Evolutionary conservation across 2,888 invertebrate genomes (phyloP).

Genomic region (Sylvicola cinctus): DNA sequence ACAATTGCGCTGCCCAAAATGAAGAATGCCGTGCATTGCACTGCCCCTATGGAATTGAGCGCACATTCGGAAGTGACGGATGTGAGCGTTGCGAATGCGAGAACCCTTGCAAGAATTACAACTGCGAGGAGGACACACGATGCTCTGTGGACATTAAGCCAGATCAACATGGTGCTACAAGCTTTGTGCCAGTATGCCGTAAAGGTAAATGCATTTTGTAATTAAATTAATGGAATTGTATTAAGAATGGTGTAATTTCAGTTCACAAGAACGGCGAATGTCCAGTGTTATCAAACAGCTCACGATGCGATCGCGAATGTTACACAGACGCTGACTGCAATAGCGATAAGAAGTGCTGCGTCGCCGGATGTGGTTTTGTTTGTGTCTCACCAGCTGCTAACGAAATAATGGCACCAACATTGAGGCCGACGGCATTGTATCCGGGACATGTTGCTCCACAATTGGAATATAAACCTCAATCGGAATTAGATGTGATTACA

Average conservation of each 20-base stretch:
- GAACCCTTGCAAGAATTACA: constrained; percentile 45
- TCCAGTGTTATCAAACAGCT: constrained; percentile 29
- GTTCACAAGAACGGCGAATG: constrained; percentile 50
- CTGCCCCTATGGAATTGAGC: constrained; percentile 53
- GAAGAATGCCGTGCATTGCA: constrained; percentile 39
- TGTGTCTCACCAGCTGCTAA: constrained; percentile 36
- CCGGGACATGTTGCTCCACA: constrained; percentile 28
- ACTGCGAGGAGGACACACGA: constrained; percentile 39
- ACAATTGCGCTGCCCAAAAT: constrained; percentile 33
- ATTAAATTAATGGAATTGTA: background rate
- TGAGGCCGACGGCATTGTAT: constrained; percentile 20
- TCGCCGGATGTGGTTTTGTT: constrained; percentile 50
- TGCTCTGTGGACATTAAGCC: constrained; percentile 41
- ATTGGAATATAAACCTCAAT: constrained; percentile 28
- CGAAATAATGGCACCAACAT: constrained; percentile 22
- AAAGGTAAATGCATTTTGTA: constrained; percentile 7
- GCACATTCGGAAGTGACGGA: constrained; percentile 34
- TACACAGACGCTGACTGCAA: constrained; percentile 63
- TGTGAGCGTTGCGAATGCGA: constrained; percentile 55
- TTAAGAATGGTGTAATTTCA: constrained; percentile 15
- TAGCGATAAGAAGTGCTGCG: constrained; percentile 62
- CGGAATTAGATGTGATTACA: constrained; percentile 38
- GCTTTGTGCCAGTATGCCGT: constrained; percentile 21
- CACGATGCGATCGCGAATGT: constrained; percentile 49
- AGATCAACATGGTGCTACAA: constrained; percentile 9